Base-by-base conservation (phyloP, 2,113 vertebrate genomes). In the Sigmodon hispidus region DNA sequence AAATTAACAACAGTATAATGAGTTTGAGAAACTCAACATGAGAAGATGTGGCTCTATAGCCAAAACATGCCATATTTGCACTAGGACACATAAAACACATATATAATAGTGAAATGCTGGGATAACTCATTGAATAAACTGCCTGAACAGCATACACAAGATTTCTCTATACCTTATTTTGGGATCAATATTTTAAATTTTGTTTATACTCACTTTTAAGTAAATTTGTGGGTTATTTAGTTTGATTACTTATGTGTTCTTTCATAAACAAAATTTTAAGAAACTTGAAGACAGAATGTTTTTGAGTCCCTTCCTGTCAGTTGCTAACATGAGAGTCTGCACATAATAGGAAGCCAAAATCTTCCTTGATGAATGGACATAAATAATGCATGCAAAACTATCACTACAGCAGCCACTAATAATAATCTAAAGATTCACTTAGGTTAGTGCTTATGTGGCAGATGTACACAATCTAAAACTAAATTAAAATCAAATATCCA, bases 261-360 rank as follows among this genome's bases (percentile, higher is more conserved):
- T 93, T 87, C n/a, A 57, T 81, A 89, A 83, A 43, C 11, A 34
- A n/a, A 3, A 61, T 89, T 89, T 43, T 96, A 90, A 65, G 7
- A 91, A 89, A 86, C 40, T 89, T 83, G 36, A 91, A 96, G 40
- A 19, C 34, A 70, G 57, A 86, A 75, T 76, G 9, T 77, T 77
- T 90, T 48, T 92, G 57, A 57, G 57, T 1, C 26, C 4, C 34
- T 15, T 24, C 79, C 3, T 13, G 40, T 7, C 31, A 77, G 10
- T 9, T 70, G 7, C 19, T 77, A 89, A 21, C 22, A 87, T 65
- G 34, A 81, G 45, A 80, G 16, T 15, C 79, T 92, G 26, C 12
- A 91, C 7, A 81, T 93, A 72, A 91, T 50, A 91, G 13, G 65
- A 19, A 95, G n/a, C 59, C 36, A 77, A 94, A 84, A 86, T 1